Conservation (phyloP, 2,113 vertebrate species). For the Channa maculata region DNA sequence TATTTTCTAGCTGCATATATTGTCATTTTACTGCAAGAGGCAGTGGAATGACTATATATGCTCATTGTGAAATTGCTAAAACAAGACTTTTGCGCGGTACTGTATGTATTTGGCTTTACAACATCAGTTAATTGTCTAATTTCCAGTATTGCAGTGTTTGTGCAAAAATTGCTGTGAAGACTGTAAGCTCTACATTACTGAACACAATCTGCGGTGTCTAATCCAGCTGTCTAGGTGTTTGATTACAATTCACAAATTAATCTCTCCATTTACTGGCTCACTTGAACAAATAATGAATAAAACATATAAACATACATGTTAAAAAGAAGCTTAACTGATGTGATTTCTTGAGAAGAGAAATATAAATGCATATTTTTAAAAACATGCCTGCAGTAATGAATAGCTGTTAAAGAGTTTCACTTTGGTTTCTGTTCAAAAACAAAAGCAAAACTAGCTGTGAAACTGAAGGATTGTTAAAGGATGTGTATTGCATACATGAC, state of each 20-base stretch:
- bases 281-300: slow-evolving; percentile 20
- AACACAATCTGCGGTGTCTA: not conserved
- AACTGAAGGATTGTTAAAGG: slow-evolving; percentile 27
- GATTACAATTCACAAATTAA: slow-evolving; percentile 18
- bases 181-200: not conserved
- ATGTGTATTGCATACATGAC: slow-evolving; percentile 56
- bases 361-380: not conserved
- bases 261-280: slow-evolving; percentile 36
- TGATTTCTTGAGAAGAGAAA: not conserved
- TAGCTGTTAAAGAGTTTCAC: not conserved
- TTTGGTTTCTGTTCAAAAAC: not conserved
- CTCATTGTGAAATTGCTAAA: too few relatives aligned
- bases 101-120: too few relatives aligned
- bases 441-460: slow-evolving; percentile 33
- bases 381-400: not conserved
- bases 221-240: not conserved
- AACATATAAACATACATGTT: slow-evolving; percentile 4
- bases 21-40: too few relatives aligned
- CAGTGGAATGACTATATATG: too few relatives aligned
- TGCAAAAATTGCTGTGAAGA: not conserved
- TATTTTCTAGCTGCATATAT: too few relatives aligned
- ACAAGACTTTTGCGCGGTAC: too few relatives aligned
- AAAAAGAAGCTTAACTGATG: not conserved
- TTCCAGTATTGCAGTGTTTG: not conserved
- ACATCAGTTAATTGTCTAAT: not conserved